Percentiles rank a stretch among this genome's conserved stretches.
Evolutionary conservation across 92 coral and sea anemone species (phyloP).

Genomic region (Metridium senile): DNA sequence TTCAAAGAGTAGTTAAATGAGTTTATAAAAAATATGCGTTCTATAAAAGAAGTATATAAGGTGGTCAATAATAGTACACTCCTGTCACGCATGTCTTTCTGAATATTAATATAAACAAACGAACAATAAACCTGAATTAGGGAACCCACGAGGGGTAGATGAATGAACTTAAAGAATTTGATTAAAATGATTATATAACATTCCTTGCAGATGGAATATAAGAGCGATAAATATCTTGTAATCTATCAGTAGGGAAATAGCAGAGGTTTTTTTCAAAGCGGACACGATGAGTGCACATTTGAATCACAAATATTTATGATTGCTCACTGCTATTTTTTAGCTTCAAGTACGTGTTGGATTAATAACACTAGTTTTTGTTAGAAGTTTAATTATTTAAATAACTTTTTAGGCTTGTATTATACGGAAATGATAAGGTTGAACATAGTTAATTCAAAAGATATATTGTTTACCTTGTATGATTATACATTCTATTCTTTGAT

Average conservation of each 20-base stretch:
- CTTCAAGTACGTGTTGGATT: not conserved
- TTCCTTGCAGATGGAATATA: not conserved
- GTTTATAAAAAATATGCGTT: not conserved
- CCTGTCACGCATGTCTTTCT: not conserved
- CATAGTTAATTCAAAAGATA: too few species aligned
- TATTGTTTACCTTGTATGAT: too few species aligned
- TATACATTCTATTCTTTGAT: too few species aligned
- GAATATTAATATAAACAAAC: not conserved
- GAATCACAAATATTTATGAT: not conserved
- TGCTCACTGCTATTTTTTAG: too few species aligned
- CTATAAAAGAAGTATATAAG: not conserved
- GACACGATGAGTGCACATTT: not conserved
- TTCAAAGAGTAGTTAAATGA: too few species aligned
- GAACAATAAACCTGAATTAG: not conserved
- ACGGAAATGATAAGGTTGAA: too few species aligned
- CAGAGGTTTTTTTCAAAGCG: not conserved
- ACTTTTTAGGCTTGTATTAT: too few species aligned
- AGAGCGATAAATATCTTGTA: not conserved
- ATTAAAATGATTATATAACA: not conserved
- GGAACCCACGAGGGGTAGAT: not conserved
- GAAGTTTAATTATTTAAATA: not conserved
- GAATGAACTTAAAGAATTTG: not conserved
- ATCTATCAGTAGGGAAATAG: not conserved
- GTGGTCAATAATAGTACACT: not conserved
- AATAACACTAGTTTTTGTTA: not conserved